Evolutionary conservation across 2,888 invertebrate species (phyloP).

Genomic region (Euplexia lucipara): DNA sequence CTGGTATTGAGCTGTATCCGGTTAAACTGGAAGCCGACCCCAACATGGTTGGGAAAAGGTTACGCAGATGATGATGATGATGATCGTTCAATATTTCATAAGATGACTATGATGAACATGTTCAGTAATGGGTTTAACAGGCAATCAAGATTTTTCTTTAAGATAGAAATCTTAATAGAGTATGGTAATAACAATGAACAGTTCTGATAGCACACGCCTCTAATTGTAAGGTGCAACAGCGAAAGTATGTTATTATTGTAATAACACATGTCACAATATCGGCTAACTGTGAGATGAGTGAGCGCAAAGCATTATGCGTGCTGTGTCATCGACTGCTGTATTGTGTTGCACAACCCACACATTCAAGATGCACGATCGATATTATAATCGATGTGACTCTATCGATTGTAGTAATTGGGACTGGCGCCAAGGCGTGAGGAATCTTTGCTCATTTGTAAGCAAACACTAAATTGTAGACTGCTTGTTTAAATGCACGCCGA

Average conservation of each 20-base stretch:
- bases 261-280: slow-evolving; percentile 67
- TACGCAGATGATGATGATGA: no score
- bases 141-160: neutral
- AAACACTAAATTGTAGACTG: slow-evolving; percentile 25
- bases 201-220: slow-evolving; percentile 36
- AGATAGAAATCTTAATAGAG: slow-evolving; percentile 18
- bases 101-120: no score
- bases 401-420: slow-evolving; percentile 45
- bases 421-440: slow-evolving; percentile 38
- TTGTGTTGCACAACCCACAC: slow-evolving; percentile 58
- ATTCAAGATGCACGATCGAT: slow-evolving; percentile 52
- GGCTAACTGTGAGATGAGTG: slow-evolving; percentile 67
- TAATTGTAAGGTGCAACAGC: slow-evolving; percentile 50
- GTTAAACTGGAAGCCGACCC: no score
- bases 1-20: no score
- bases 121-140: neutral
- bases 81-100: no score
- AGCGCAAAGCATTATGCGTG: slow-evolving; percentile 66
- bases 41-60: no score
- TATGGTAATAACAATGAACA: slow-evolving; percentile 29
- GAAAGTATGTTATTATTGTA: slow-evolving; percentile 68
- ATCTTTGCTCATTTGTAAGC: slow-evolving; percentile 26
- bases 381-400: slow-evolving; percentile 53
- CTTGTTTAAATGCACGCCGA: neutral
- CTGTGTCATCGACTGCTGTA: slow-evolving; percentile 61